Evolutionary conservation across 2,797 vertebrate genomes (phyloP).

Genomic region (Otolemur crassicaudatus): DNA sequence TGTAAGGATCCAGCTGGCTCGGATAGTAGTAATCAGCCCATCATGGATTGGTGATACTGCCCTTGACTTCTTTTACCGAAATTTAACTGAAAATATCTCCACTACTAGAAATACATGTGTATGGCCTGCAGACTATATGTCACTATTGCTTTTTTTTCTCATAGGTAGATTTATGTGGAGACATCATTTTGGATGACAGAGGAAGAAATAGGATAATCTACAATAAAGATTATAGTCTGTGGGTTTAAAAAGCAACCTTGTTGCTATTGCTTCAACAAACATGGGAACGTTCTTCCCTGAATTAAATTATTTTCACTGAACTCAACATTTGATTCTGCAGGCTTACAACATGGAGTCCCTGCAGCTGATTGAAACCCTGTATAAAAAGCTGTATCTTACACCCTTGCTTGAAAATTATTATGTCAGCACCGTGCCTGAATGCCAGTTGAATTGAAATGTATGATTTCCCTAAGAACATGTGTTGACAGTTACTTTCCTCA

Average conservation of each 20-base stretch:
- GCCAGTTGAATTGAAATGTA: conserved; percentile 24
- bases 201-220: neutral
- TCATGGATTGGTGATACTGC: neutral
- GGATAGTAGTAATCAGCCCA: neutral
- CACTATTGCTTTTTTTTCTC: neutral
- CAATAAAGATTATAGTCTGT: neutral
- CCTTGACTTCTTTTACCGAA: neutral
- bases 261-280: neutral
- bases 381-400: conserved; percentile 14
- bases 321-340: neutral
- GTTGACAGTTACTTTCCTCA: conserved; percentile 67
- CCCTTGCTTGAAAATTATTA: conserved; percentile 44
- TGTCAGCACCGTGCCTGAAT: conserved; percentile 32
- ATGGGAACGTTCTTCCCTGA: neutral
- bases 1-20: neutral
- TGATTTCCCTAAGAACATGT: conserved; percentile 57
- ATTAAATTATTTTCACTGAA: neutral
- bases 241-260: neutral
- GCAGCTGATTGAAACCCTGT: neutral
- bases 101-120: neutral
- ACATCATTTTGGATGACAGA: neutral
- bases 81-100: neutral
- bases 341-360: neutral
- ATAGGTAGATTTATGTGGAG: neutral
- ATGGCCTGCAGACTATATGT: no score